These are phyloP conservation scores for Xanthorhoe spadicearia DNA, from an alignment of 2,888 invertebrate genomes.

Conservation along the genomic window DNA sequence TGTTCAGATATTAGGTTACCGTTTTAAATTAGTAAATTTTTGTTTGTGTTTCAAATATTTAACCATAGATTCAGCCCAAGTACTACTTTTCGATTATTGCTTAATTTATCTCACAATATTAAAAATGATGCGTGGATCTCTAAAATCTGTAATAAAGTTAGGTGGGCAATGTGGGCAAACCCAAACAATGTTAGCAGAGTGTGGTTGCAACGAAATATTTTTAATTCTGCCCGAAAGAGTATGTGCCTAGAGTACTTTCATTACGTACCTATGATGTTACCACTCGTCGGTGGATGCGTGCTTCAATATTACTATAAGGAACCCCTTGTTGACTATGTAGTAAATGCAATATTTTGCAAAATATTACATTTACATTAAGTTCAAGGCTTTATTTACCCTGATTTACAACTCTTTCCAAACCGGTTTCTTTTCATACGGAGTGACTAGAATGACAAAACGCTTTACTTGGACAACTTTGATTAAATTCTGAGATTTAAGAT, in stretches of 20 bases:
- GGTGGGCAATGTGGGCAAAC: background rate
- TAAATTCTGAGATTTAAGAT: conserved; percentile 3
- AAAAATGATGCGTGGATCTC: conserved; percentile 16
- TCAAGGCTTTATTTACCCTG: background rate
- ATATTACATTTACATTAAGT: background rate
- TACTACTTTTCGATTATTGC: too few species aligned
- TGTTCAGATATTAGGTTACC: background rate
- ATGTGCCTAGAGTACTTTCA: conserved; percentile 55
- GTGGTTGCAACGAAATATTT: conserved; percentile 64
- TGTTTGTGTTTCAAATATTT: background rate
- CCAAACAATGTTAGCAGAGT: conserved; percentile 46
- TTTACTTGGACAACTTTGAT: conserved; percentile 22
- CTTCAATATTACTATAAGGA: conserved; percentile 43
- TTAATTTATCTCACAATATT: too few species aligned
- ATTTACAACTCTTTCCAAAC: background rate
- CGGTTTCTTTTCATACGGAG: background rate
- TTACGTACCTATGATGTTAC: conserved; percentile 66
- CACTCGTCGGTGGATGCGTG: conserved; percentile 44
- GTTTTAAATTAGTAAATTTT: background rate
- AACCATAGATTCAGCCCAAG: too few species aligned
- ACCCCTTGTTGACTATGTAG: conserved; percentile 34
- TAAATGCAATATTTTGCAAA: conserved; percentile 19
- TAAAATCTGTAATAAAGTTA: conserved; percentile 27
- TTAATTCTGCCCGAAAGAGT: conserved; percentile 61
- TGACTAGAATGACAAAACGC: conserved; percentile 11